Evolutionary conservation across 2,888 invertebrate genomes (phyloP).

Genomic region (Syritta pipiens): DNA sequence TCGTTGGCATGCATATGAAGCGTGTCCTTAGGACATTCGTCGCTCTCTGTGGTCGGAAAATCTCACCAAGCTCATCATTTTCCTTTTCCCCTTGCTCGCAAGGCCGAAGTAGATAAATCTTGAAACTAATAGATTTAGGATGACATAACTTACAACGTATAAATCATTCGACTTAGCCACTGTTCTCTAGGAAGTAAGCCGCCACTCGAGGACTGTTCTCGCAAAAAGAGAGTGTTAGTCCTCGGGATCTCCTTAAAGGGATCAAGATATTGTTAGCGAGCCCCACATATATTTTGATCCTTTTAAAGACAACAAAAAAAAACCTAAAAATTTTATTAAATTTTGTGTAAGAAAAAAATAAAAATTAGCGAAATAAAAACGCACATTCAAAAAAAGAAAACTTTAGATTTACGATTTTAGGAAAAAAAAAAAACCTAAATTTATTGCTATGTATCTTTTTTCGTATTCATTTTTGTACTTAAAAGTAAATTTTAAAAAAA

Average conservation of each 20-base stretch:
- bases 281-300: constrained; percentile 66
- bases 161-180: not conserved
- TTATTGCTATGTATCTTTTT: not conserved
- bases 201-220: no score
- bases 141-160: not conserved
- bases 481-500: not conserved
- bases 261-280: constrained; percentile 60
- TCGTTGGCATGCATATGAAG: constrained; percentile 27
- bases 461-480: constrained; percentile 33
- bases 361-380: constrained; percentile 3
- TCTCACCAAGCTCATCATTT: no score
- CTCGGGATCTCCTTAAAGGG: constrained; percentile 28
- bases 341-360: not conserved
- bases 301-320: constrained; percentile 34
- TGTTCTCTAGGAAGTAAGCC: no score
- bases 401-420: not conserved
- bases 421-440: not conserved
- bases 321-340: constrained; percentile 5
- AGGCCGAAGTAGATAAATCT: no score
- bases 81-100: no score
- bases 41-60: constrained; percentile 26
- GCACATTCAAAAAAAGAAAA: constrained; percentile 15
- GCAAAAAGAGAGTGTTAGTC: no score
- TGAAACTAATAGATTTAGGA: constrained; percentile 24
- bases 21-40: not conserved